A percentile compares a stretch with the other conserved stretches of the same genome.
phyloP scores from a whole-genome alignment of 2,888 invertebrate species.

The Tipula lateralis region DNA sequence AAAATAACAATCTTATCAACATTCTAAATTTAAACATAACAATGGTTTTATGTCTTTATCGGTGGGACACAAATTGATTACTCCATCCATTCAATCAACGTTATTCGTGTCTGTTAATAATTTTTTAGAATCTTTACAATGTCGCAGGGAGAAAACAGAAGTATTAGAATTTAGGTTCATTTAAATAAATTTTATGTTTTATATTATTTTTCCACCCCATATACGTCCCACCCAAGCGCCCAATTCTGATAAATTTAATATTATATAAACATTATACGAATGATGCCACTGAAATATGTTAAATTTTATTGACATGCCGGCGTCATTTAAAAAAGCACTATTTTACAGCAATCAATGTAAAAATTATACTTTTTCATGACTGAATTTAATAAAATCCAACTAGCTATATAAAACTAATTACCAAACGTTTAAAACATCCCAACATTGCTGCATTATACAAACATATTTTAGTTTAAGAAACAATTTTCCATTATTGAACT shows the following conservation, averaged over 20 bases:
- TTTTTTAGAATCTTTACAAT: not conserved
- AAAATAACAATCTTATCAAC: not conserved
- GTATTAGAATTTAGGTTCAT: not conserved
- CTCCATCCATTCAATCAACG: not conserved
- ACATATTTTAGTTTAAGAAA: not conserved
- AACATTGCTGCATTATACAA: not conserved
- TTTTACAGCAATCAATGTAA: not conserved
- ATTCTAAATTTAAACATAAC: not conserved
- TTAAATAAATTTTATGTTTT: not conserved
- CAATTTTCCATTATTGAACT: not conserved
- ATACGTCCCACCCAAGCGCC: not conserved
- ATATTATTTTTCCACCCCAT: not conserved
- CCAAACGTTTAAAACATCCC: constrained; percentile 28
- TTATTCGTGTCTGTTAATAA: not conserved
- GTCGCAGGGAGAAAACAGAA: not conserved
- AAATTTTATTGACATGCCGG: not conserved
- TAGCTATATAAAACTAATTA: not conserved
- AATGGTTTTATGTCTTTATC: not conserved
- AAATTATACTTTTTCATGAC: not conserved
- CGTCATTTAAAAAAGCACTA: not conserved
- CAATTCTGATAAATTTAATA: not conserved
- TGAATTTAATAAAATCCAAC: not conserved
- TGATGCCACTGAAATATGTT: not conserved
- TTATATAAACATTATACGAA: not conserved
- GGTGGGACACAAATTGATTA: not conserved